Evolutionary conservation across 1,140 invertebrate genomes (phyloP), one percentile per base, ranked within the genome.

Genomic region (Neuroterus valhalla): DNA sequence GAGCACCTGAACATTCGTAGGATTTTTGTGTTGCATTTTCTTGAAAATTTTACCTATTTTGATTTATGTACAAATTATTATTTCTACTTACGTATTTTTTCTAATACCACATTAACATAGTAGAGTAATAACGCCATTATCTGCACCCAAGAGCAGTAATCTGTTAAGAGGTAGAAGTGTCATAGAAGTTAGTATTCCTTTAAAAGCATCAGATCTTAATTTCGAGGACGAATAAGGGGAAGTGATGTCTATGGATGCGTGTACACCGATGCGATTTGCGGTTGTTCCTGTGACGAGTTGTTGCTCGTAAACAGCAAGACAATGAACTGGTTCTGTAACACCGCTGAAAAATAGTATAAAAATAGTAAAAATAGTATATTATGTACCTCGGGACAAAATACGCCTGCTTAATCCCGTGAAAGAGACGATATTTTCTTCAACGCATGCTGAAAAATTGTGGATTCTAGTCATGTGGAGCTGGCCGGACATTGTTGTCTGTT

Each of bases 181-280:
- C 93, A 98, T 95, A 15, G 95, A 94, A 14, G 97, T 98, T 3
- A 99, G 90, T 5, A 98, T 94, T 2, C 97, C 97, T 87, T 95
- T 96, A 87, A 98, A 98, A 8, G 95, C 94, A 82, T 98, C 97
- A 0, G 96, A 94, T 48, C 96, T 91, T 10, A 99, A 90, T 85
- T 97, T 96, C 3, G 95, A 97, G 68, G 94, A 95, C 0, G 95
- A 95, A 87, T 96, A 97, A 11, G 92, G 91, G 3, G 95, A 93
- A 81, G 95, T 92, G 43, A 91, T 89, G 83, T 94, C 93, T 15
- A 97, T 89, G 4, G 94, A 92, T 0, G 95, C 94, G 88, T 98
- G 96, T 21, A 98, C 95, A 15, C 96, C 97, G 71, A 98, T 96
- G 43, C 96, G 92, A 87, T 98, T 98, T 23, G 96, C 96, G 48